Percentiles rank a stretch among this genome's conserved stretches.
Evolutionary conservation across 2,888 invertebrate genomes (phyloP).

Genomic region (Calliopum simillimum): DNA sequence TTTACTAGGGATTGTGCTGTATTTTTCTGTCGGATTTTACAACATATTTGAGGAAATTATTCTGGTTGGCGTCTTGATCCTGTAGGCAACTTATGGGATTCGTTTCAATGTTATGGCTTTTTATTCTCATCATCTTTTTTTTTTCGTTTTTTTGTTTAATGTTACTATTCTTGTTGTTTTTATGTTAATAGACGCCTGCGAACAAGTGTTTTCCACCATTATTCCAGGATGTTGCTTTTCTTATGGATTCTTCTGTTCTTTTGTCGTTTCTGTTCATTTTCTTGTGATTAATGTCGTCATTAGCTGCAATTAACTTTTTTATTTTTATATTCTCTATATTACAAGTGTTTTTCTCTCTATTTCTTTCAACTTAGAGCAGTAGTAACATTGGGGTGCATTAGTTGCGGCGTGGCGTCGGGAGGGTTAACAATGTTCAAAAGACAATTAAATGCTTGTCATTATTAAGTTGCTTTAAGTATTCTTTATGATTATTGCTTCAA

Average conservation of each 20-base stretch:
- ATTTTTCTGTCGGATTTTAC: not conserved
- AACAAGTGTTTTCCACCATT: conserved; percentile 38
- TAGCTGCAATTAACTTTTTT: conserved; percentile 64
- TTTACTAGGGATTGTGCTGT: not conserved
- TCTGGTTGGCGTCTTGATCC: conserved; percentile 8
- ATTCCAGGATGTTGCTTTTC: conserved; percentile 36
- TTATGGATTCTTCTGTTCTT: conserved; percentile 17
- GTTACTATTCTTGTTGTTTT: conserved; percentile 46
- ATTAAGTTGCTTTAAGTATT: no score
- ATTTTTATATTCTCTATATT: conserved; percentile 47
- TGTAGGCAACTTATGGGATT: not conserved
- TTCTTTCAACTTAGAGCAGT: no score
- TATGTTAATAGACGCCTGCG: conserved; percentile 37
- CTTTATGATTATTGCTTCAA: no score
- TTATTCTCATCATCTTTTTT: conserved; percentile 48
- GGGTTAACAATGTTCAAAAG: no score
- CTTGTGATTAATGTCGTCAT: conserved; percentile 65
- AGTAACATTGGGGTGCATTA: no score
- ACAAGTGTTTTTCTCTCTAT: conserved; percentile 4
- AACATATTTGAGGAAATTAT: not conserved
- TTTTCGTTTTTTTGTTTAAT: conserved; percentile 45
- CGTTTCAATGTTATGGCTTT: not conserved
- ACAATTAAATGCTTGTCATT: no score
- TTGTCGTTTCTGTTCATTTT: conserved; percentile 60
- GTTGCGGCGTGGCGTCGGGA: no score